Percentiles rank a stretch among this genome's conserved stretches.
Evolutionary conservation across 2,888 invertebrate genomes (phyloP).

Genomic region (Rugalucina vietnamica): DNA sequence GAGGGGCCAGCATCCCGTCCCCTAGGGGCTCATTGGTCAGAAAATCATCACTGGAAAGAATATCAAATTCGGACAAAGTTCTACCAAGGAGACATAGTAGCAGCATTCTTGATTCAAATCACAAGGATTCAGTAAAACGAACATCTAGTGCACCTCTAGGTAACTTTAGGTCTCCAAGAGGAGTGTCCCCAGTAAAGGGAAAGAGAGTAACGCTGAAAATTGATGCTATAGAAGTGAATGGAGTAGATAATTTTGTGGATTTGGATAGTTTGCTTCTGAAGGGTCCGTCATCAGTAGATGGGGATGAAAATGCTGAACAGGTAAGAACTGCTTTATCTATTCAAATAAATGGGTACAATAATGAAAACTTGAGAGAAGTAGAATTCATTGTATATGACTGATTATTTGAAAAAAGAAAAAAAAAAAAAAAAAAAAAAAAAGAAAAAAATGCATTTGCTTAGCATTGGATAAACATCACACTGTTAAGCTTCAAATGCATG

Average conservation of each 20-base stretch:
- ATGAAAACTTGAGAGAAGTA: no score
- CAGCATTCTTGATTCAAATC: neutral
- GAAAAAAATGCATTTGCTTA: no score
- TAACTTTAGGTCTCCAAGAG: neutral
- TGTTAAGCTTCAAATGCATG: no score
- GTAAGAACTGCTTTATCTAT: no score
- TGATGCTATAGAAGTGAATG: neutral
- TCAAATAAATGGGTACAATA: no score
- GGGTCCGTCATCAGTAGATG: neutral
- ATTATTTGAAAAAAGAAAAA: no score
- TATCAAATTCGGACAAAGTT: neutral
- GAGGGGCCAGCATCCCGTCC: slow-evolving; percentile 19
- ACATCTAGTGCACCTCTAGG: neutral
- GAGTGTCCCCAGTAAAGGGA: neutral
- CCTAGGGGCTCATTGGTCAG: neutral
- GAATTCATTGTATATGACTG: no score
- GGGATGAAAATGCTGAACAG: neutral
- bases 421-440: no score
- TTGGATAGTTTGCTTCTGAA: neutral
- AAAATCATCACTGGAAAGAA: slow-evolving; percentile 11
- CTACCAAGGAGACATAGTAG: neutral
- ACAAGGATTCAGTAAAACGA: neutral
- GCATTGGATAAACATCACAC: no score
- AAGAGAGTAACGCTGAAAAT: neutral
- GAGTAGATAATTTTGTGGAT: slow-evolving; percentile 2